Evolutionary conservation across 1,140 invertebrate species (phyloP), one percentile per base, ranked within the genome.

Genomic region (Drosophila pruinosa): DNA sequence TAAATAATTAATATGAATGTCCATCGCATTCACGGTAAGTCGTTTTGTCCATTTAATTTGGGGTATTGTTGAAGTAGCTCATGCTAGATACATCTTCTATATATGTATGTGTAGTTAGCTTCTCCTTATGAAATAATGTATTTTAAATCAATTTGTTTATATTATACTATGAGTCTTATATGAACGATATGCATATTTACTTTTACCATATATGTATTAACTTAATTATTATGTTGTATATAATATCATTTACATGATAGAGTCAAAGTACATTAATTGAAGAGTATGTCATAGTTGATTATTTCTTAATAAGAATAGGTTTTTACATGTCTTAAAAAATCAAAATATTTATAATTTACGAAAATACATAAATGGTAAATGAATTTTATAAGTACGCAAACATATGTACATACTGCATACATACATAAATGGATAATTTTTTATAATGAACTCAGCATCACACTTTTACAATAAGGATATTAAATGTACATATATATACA

Each of bases 271-370:
- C 24, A 41, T 67, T 17, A 14, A 41, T 43, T 43, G 28, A 14
- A 52, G 4, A 19, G 34, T 22, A 45, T 59, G 15, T 36, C 17
- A 26, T 54, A 53, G 26, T 59, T 52, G 24, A 45, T 21, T 15
- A 45, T 57, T 54, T 57, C 41, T 34, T 38, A 48, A 58, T 52
- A 38, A n/a, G 43, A 21, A 53, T 52, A 53, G 28, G 34, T 65
- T 45, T 61, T 56, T 36, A 67, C 24, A 63, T 41, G 50, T 47
- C 69, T 50, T 72, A 65, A 31, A 36, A 34, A 62, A 62, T 67
- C 36, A 36, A 45, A 43, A 76, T 50, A 26, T 53, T 69, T 64
- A 61, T 78, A 41, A 68, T 75, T 75, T 75, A 58, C 41, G 8
- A 41, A 36, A 15, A 43, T 59, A 10, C 39, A 65, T 22, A 63